Conservation (phyloP, 2,888 invertebrate species). For the Chalcis sispes region DNA sequence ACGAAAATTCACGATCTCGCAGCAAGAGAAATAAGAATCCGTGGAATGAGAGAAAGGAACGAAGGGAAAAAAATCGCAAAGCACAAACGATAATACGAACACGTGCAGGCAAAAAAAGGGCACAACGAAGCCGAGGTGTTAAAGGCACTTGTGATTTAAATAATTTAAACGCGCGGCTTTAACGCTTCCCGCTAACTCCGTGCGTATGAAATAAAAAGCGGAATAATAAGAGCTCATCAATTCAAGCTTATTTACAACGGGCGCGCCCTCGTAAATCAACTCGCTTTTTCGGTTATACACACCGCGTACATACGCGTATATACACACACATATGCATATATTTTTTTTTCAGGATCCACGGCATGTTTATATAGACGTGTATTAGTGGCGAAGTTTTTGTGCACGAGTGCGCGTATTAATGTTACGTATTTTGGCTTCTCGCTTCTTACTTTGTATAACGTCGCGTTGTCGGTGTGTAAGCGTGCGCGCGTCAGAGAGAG, state of each 20-base stretch:
- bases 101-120: background rate
- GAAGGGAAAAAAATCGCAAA: too few species aligned
- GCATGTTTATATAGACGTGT: constrained; percentile 16
- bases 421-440: background rate
- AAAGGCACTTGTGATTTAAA: constrained; percentile 31
- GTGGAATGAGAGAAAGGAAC: background rate
- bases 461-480: too few species aligned
- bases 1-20: background rate
- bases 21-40: background rate
- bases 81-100: too few species aligned
- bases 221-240: constrained; percentile 38
- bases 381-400: constrained; percentile 12
- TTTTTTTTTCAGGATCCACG: background rate
- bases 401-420: background rate
- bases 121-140: constrained; percentile 8
- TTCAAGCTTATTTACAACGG: constrained; percentile 30
- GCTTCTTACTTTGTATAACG: too few species aligned
- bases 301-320: too few species aligned
- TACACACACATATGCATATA: too few species aligned
- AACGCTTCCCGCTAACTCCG: background rate
- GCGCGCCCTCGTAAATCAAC: constrained; percentile 33
- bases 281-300: constrained; percentile 10
- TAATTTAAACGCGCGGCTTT: constrained; percentile 11
- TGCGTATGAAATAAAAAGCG: background rate
- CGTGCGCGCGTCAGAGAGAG: too few species aligned